Percentiles rank a stretch among this genome's conserved stretches.
Evolutionary conservation across 2,888 invertebrate genomes (phyloP).

Genomic region (Deilephila porcellus): DNA sequence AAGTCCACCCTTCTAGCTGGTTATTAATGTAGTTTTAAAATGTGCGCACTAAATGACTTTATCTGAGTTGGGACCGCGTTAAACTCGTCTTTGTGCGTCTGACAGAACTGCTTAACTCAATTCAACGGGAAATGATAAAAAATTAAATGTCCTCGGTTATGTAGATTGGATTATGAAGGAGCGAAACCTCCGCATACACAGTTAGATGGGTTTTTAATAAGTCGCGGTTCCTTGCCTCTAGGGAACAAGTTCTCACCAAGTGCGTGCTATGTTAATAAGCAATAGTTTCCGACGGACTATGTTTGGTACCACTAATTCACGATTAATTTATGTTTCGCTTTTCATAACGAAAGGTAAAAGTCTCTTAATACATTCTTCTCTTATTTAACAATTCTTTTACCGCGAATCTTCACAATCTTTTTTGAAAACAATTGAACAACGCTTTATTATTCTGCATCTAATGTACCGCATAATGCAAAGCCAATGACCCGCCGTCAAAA

Average conservation of each 20-base stretch:
- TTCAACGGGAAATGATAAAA: constrained; percentile 54
- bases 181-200: not conserved
- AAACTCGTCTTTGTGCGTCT: constrained; percentile 71
- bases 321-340: not conserved
- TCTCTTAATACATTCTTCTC: too few relatives aligned
- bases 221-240: too few relatives aligned
- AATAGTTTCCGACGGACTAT: too few relatives aligned
- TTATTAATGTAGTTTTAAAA: constrained; percentile 82
- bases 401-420: too few relatives aligned
- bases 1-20: constrained; percentile 65
- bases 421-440: not conserved
- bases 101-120: constrained; percentile 67
- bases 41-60: constrained; percentile 74
- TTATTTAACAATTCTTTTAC: too few relatives aligned
- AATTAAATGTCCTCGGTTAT: constrained; percentile 37
- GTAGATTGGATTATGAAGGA: not conserved
- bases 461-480: constrained; percentile 24
- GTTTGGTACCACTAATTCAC: too few relatives aligned
- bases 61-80: constrained; percentile 70
- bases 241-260: too few relatives aligned
- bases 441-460: not conserved
- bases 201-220: too few relatives aligned
- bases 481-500: constrained; percentile 36
- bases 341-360: not conserved
- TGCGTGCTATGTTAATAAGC: too few relatives aligned